Evolutionary conservation across 1,140 invertebrate species (phyloP), one percentile per base, ranked within the genome.

Genomic region (Drosophila burlai): DNA sequence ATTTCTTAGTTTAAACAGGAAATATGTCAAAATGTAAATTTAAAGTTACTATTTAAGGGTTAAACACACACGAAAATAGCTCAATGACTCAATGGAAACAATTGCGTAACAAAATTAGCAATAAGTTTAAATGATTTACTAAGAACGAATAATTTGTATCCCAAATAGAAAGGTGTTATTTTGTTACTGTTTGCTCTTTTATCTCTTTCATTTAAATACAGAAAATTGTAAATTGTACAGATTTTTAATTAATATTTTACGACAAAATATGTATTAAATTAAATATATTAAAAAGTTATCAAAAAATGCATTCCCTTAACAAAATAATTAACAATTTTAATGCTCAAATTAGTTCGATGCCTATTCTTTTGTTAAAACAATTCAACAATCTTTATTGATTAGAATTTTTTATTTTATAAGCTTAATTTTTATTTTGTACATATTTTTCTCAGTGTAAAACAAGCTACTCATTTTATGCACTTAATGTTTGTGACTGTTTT

Each of bases 401-500:
- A 8, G 2, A 21, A 1, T 9, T 21, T 16, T 0, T 2, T 2
- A 15, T 3, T 0, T 21, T 18, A 4, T 4, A 54, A 21, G 2
- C 13, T 36, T 5, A 0, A 0, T 10, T 54, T 15, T 3, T 4
- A 13, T 11, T 7, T 49, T 9, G n/a, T 15, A 3, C 2, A 13
- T 40, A 58, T 29, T 77, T 43, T 43, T 71, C 24, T 50, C 11
- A 31, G 34, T 52, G 64, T 64, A 66, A 11, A 77, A 16, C 60
- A 18, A 77, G 31, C 60, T 65, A 49, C 49, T 52, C 49, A 67
- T 46, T 67, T 67, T 42, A 24, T 40, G 38, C 49, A 57, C 57
- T 49, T 40, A 57, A 63, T 58, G 65, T 63, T 78, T 73, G 40
- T 49, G 38, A 63, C 47, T 68, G 75, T 77, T 77, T 76, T 74